Base-by-base conservation (phyloP, 2,113 vertebrate species). In the Malurus elegans region DNA sequence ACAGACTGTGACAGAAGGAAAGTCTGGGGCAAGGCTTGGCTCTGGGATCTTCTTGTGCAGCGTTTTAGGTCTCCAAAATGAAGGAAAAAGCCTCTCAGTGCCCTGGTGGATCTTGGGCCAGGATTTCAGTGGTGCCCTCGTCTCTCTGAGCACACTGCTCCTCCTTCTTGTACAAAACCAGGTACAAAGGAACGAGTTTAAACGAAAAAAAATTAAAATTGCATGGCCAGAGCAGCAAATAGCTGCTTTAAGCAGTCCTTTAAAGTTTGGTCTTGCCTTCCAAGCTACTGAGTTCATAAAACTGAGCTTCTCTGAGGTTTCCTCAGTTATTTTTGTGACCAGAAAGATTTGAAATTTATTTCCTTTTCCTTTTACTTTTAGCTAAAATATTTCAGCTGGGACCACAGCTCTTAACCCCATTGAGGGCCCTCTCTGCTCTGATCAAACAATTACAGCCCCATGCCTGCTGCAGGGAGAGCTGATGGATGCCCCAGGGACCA, bases 161-260 rank as follows among this genome's bases (percentile, higher is more conserved):
- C 1, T 47, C 65, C 69, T 38, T 73, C 50, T 90, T 2, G 1
- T 48, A 60, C 32, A 65, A 81, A 90, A 79, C 7, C 20, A 69
- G 76, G 70, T 45, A 32, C 44, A 76, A 76, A 86, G 29, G 82
- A 66, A 5, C 0, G 1, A 72, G 9, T 28, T n/a, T 2, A 61
- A 76, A 65, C 65, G 8, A 26, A 53, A 40, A 16, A 28, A 25
- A 10, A 3, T 10, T 4, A 61, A 61, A 64, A 14, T 29, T 66
- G 32, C 83, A 88, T 51, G 91, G 51, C 64, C 83, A 94, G 78
- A 88, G 72, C 88, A 93, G 82, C 31, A 93, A 92, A 78, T 4
- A 75, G 38, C 24, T 51, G 21, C 45, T 26, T 76, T 58, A 44
- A 86, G 44, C 3, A 31, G 44, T 56, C 44, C 45, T 50, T 66